Conservation (phyloP, 2,797 vertebrate genomes). For the Orestias chungarensis region DNA sequence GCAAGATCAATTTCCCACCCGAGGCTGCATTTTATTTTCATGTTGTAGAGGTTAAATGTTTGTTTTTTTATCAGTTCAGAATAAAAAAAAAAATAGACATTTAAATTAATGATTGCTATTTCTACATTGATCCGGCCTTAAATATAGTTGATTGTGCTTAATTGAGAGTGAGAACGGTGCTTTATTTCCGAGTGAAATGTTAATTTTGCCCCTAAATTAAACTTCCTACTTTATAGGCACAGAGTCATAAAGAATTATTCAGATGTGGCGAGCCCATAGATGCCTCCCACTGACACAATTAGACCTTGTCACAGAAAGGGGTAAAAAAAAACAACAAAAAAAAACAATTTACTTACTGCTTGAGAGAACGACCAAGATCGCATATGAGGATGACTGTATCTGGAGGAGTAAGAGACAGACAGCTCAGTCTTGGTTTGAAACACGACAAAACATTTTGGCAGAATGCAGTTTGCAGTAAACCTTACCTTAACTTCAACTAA, state of each 20-base stretch:
- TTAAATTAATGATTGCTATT: neutral
- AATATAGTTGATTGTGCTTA: neutral
- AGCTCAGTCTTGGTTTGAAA: conserved; percentile 21
- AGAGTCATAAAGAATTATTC: conserved; percentile 43
- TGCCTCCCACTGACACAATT: conserved; percentile 5
- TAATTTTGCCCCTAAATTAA: conserved; percentile 24
- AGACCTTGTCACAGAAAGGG: conserved; percentile 7
- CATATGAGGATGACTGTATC: conserved; percentile 78
- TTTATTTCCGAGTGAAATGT: conserved; percentile 35
- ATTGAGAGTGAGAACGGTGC: conserved; percentile 12
- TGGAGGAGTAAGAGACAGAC: conserved; percentile 51
- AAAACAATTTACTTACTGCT: conserved; percentile 75
- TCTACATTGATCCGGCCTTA: neutral
- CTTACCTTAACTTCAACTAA: neutral
- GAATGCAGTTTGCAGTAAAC: conserved; percentile 11
- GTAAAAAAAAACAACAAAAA: neutral
- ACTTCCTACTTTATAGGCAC: conserved; percentile 25
- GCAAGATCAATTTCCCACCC: conserved; percentile 23
- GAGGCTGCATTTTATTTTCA: neutral
- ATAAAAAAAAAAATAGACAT: neutral
- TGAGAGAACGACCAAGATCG: conserved; percentile 85
- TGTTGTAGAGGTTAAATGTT: neutral
- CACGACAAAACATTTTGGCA: neutral
- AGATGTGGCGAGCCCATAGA: conserved; percentile 15
- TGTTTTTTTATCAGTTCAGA: neutral